These are phyloP conservation scores for Prietella phreatophila DNA, from an alignment of 2,113 vertebrate genomes.

Conservation along the genomic window DNA sequence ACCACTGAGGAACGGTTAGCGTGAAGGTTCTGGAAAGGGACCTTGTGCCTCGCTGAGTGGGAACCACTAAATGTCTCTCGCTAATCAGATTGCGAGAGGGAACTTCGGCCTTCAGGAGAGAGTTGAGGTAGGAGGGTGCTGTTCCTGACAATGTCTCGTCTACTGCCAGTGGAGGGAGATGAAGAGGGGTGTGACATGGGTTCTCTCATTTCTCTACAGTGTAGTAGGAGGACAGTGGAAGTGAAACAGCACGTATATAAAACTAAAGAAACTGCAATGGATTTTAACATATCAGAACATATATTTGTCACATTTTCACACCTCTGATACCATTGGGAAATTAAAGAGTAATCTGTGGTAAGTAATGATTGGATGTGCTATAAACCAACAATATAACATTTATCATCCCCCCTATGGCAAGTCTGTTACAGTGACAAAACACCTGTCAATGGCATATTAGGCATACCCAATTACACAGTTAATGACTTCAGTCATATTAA, in stretches of 20 bases:
- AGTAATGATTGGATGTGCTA: not conserved
- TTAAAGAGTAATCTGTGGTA: not conserved
- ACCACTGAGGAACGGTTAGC: too few species aligned
- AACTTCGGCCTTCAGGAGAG: too few species aligned
- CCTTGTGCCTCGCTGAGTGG: too few species aligned
- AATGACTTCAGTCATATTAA: not conserved
- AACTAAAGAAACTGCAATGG: not conserved
- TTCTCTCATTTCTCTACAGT: not conserved
- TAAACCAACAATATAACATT: not conserved
- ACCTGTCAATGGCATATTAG: too few species aligned
- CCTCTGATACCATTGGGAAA: not conserved
- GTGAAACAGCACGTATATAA: not conserved
- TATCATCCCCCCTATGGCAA: not conserved
- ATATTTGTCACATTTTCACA: not conserved
- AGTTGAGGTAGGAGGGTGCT: too few species aligned
- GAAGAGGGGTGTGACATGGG: too few species aligned
- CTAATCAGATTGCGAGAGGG: too few species aligned
- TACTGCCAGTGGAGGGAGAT: too few species aligned
- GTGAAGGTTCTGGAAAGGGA: too few species aligned
- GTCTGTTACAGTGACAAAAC: too few species aligned
- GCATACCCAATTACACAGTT: not conserved
- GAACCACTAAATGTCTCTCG: too few species aligned
- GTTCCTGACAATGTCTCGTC: too few species aligned
- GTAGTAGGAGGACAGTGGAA: not conserved
- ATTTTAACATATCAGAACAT: not conserved